A percentile compares a stretch with the other conserved stretches of the same genome.
phyloP scores from a whole-genome alignment of 2,797 vertebrate species.

The Aselliscus stoliczkanus region DNA sequence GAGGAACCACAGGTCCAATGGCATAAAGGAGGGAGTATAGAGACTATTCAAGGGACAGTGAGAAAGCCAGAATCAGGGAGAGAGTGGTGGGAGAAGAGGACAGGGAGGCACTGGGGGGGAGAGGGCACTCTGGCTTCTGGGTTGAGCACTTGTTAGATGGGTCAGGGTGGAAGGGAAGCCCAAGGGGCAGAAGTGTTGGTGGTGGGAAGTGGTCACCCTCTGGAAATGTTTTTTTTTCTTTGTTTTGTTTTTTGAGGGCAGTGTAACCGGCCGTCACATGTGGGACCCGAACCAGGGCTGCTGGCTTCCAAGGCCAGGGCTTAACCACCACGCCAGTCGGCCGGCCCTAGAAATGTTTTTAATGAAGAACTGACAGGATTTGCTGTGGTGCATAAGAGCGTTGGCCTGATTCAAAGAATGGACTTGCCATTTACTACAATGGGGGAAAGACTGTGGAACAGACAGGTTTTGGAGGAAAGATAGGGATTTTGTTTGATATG shows the following conservation, averaged over 20 bases:
- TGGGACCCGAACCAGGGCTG: no score
- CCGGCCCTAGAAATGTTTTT: no score
- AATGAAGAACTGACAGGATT: neutral
- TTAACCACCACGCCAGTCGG: no score
- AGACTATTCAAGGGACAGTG: neutral
- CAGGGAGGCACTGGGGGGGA: neutral
- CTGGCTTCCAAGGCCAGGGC: no score
- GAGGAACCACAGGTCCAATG: neutral
- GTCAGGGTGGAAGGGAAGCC: neutral
- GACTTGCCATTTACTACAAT: neutral
- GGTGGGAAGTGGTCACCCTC: neutral
- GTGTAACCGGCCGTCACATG: no score
- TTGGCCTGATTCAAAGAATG: neutral
- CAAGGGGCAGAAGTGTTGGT: neutral
- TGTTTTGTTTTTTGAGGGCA: no score
- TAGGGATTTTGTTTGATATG: neutral
- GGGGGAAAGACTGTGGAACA: neutral
- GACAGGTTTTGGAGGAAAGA: neutral
- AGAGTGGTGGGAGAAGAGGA: neutral
- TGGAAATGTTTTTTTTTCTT: neutral
- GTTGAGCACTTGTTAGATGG: neutral
- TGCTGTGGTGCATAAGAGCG: neutral
- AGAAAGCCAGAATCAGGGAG: neutral
- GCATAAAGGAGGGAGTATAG: neutral
- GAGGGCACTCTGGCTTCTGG: neutral